Conservation (phyloP, 2,113 vertebrate species). For the Rhabdomys dilectus region DNA sequence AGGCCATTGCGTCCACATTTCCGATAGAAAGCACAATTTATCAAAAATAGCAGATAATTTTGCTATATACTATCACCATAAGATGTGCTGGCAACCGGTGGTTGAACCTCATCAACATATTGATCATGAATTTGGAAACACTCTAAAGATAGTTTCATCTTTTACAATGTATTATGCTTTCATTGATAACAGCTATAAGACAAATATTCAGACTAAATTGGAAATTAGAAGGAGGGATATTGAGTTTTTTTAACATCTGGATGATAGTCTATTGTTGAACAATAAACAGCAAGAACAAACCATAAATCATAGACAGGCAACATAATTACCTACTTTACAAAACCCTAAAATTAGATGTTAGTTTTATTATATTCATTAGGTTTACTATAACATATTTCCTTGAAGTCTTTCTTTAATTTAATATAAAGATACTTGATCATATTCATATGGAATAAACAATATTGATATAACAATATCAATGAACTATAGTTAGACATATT, state of each 20-base stretch:
- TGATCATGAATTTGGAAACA: conserved; percentile 39
- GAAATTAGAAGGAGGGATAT: conserved; percentile 41
- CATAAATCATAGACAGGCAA: conserved; percentile 57
- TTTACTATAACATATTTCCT: neutral
- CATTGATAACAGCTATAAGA: conserved; percentile 23
- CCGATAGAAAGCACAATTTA: neutral
- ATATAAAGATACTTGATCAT: conserved; percentile 19
- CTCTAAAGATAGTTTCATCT: neutral
- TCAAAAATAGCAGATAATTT: neutral
- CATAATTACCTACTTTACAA: conserved; percentile 56
- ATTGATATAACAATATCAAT: neutral
- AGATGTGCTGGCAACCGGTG: neutral
- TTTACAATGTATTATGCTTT: conserved; percentile 9
- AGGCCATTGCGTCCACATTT: neutral
- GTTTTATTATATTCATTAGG: conserved; percentile 58
- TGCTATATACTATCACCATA: neutral
- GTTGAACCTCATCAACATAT: neutral
- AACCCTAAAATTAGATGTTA: conserved; percentile 55
- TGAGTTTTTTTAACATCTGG: conserved; percentile 60
- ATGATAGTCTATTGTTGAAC: conserved; percentile 59
- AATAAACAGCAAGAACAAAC: conserved; percentile 57
- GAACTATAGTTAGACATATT: neutral
- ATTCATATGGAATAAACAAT: conserved; percentile 18
- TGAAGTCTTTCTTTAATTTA: neutral
- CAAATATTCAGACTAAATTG: conserved; percentile 34